These are phyloP conservation scores for Andrena flavipes DNA, from an alignment of 2,888 invertebrate genomes.

Conservation along the genomic window DNA sequence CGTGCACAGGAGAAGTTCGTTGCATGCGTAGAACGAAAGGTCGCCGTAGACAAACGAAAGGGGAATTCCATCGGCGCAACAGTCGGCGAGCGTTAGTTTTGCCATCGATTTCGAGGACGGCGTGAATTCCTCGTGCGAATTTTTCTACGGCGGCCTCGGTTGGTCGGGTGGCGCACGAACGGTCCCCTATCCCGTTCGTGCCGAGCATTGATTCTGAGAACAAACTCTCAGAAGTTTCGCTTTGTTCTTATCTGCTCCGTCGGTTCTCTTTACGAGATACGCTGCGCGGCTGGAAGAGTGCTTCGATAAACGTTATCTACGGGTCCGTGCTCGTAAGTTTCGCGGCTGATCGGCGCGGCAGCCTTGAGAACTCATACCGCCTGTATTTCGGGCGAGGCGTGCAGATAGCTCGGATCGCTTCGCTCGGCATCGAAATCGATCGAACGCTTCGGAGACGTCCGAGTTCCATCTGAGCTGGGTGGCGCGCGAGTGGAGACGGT, in stretches of 20 bases:
- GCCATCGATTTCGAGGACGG: slow-evolving; percentile 23
- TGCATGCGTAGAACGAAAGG: slow-evolving; percentile 58
- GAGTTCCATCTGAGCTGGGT: background rate
- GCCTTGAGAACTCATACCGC: background rate
- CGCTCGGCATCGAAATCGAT: background rate
- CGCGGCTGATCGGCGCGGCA: background rate
- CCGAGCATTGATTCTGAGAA: slow-evolving; percentile 17
- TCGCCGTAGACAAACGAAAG: slow-evolving; percentile 50
- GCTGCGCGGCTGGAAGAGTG: slow-evolving; percentile 44
- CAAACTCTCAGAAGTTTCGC: slow-evolving; percentile 15
- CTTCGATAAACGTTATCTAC: slow-evolving; percentile 31
- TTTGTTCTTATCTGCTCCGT: slow-evolving; percentile 49
- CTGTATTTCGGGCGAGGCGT: background rate
- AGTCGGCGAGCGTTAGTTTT: background rate
- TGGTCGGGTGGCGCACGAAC: background rate
- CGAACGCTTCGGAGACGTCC: background rate
- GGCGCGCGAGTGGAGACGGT: background rate
- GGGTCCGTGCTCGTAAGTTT: background rate
- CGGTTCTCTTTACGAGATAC: slow-evolving; percentile 21
- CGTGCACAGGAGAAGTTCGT: background rate
- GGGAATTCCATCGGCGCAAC: slow-evolving; percentile 28
- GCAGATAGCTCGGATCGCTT: background rate
- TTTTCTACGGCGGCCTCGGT: slow-evolving; percentile 45
- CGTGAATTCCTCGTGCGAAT: slow-evolving; percentile 38
- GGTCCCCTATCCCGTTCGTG: slow-evolving; percentile 35